Percentiles rank a stretch among this genome's conserved stretches.
Conservation (phyloP, 1,140 invertebrate species). For the Hestina assimilis region DNA sequence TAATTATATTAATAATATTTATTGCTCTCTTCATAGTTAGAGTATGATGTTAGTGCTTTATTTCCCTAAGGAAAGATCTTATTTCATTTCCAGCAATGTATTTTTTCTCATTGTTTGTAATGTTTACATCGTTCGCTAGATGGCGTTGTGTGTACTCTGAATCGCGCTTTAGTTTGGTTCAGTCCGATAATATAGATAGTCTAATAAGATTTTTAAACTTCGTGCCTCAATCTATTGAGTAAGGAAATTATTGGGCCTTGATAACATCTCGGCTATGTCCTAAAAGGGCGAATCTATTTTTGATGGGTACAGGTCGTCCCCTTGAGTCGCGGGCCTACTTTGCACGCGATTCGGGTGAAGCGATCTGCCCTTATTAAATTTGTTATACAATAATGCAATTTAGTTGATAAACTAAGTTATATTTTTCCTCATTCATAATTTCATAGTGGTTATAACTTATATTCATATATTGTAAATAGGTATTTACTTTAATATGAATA, state of each 20-base stretch:
- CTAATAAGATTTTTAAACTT: no score
- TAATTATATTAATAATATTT: no score
- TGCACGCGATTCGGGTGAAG: slow-evolving; percentile 82
- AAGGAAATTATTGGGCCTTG: slow-evolving; percentile 92
- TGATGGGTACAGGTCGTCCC: slow-evolving; percentile 87
- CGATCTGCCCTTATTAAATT: slow-evolving; percentile 79
- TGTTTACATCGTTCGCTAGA: slow-evolving; percentile 2
- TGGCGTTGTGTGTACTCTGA: slow-evolving; percentile 8
- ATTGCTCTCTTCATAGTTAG: no score
- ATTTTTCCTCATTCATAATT: no score
- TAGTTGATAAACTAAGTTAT: no score
- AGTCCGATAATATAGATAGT: no score
- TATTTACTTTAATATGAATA: no score
- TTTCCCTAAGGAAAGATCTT: background rate
- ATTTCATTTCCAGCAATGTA: background rate
- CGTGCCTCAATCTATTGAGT: slow-evolving; percentile 93
- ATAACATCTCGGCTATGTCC: slow-evolving; percentile 87
- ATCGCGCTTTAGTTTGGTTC: slow-evolving; percentile 9
- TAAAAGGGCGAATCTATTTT: slow-evolving; percentile 83
- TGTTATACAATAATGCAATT: no score
- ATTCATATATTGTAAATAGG: no score
- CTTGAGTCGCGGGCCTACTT: slow-evolving; percentile 83
- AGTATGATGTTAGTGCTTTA: background rate
- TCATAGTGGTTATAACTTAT: no score
- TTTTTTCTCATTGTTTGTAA: background rate